Evolutionary conservation across 2,113 vertebrate species (phyloP), one percentile per base, ranked within the genome.

Genomic region (Mellivora capensis): DNA sequence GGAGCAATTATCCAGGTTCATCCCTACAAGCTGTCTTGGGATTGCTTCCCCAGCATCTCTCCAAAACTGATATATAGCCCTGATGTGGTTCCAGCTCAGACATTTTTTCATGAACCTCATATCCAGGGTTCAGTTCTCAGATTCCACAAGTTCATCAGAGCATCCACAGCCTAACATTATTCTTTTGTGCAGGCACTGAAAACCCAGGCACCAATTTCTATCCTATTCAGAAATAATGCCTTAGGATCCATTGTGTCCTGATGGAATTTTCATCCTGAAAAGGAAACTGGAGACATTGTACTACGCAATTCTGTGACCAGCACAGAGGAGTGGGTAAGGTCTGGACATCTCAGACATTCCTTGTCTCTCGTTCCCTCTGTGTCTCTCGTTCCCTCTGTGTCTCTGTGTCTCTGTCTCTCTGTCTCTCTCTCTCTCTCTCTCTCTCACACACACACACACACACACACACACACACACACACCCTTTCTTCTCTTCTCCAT

Each of bases 1-100:
- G 47, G 42, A 52, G 61, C 54, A 96, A 96, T 97, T 97, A 96
- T 52, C 59, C 67, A 54, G 29, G 31, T 62, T 86, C 34, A 74
- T 34, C 85, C 93, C 39, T 84, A 62, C n/a, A 57, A 39, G 27
- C 49, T 94, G 6, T 54, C 90, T 93, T 54, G 96, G 91, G 96
- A 96, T 29, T 88, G 17, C 42, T 25, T 97, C 96, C 96, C 91
- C 11, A 34, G 34, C 39, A 71, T 1, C 21, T 72, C 85, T 67
- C n/a, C 59, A 86, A 93, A 95, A 74, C 80, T 72, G 71, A 92
- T 77, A 90, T 90, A 74, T 62, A 85, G 84, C 44, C 47, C 67
- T 95, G 39, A 44, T 6, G 2, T 34, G 29, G 25, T 29, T 42
- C 29, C 54, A 52, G 42, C 25, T 49, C 21, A 61, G 4, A 1